Evolutionary conservation across 2,113 vertebrate genomes (phyloP).

Genomic region (Psettodes erumei): DNA sequence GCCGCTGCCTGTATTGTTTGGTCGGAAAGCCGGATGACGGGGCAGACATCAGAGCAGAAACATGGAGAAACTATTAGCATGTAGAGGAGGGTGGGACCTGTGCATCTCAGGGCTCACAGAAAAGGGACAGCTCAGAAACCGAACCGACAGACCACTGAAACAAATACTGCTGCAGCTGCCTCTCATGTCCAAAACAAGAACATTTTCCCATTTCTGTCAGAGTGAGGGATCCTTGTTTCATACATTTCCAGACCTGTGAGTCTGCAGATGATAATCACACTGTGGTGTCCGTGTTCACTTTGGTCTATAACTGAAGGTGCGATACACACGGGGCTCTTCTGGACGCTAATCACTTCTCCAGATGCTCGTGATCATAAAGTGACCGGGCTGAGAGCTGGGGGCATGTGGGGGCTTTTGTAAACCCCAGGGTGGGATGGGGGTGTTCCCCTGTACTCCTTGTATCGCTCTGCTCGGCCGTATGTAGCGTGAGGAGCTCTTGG

Average conservation of each 20-base stretch:
- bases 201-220: slow-evolving; percentile 14
- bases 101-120: not conserved
- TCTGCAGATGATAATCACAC: slow-evolving; percentile 10
- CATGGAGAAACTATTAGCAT: slow-evolving; percentile 62
- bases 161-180: slow-evolving; percentile 24
- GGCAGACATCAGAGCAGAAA: slow-evolving; percentile 43
- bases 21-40: slow-evolving; percentile 13
- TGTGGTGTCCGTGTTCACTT: not conserved
- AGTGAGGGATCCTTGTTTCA: not conserved
- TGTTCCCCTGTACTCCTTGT: slow-evolving; percentile 23
- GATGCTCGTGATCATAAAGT: slow-evolving; percentile 57
- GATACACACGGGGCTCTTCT: slow-evolving; percentile 28
- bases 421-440: too few species aligned
- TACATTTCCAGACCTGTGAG: slow-evolving; percentile 11
- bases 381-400: slow-evolving; percentile 20
- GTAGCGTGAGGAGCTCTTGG: not conserved
- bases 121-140: slow-evolving; percentile 5
- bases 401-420: slow-evolving; percentile 10
- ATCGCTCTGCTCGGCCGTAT: not conserved
- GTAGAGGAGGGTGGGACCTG: not conserved
- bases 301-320: slow-evolving; percentile 43
- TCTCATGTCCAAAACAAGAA: not conserved
- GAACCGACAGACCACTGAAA: slow-evolving; percentile 5
- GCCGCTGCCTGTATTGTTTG: slow-evolving; percentile 40
- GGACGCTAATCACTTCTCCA: slow-evolving; percentile 60